phyloP scores from a whole-genome alignment of 2,797 vertebrate species.

The Molossus molossus region DNA sequence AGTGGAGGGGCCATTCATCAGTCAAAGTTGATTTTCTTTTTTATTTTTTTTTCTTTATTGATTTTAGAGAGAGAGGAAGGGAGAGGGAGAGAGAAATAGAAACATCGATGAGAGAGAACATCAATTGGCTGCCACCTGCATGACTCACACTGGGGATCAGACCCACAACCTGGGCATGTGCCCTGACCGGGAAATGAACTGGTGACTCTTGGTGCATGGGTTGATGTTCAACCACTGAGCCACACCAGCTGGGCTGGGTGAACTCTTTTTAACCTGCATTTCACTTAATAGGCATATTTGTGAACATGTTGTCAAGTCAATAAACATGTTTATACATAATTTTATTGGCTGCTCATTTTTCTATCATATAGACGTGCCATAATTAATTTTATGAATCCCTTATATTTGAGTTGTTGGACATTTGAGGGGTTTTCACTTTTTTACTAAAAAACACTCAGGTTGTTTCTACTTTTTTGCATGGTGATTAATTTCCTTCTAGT shows the following conservation, averaged over 20 bases:
- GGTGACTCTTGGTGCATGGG: no score
- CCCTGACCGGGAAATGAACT: no score
- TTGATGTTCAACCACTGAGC: no score
- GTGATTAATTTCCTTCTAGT: constrained; percentile 53
- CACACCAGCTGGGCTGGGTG: background rate
- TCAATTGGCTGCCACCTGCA: no score
- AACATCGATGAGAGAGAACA: no score
- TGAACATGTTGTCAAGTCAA: background rate
- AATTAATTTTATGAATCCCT: background rate
- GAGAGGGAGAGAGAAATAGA: no score
- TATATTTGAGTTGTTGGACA: constrained; percentile 28
- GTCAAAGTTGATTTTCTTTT: constrained; percentile 73
- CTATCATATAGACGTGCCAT: background rate
- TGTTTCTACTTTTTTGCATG: background rate
- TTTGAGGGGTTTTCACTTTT: constrained; percentile 34
- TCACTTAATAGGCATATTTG: background rate
- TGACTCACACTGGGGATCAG: no score
- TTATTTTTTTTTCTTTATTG: no score
- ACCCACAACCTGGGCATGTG: no score
- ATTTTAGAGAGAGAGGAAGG: no score
- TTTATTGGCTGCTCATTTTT: constrained; percentile 51
- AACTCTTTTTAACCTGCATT: background rate
- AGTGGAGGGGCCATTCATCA: constrained; percentile 41
- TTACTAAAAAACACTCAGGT: background rate
- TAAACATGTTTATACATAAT: constrained; percentile 43